Evolutionary conservation across 1,140 invertebrate genomes (phyloP), one percentile per base, ranked within the genome.

Genomic region (Xylocopa sonorina): DNA sequence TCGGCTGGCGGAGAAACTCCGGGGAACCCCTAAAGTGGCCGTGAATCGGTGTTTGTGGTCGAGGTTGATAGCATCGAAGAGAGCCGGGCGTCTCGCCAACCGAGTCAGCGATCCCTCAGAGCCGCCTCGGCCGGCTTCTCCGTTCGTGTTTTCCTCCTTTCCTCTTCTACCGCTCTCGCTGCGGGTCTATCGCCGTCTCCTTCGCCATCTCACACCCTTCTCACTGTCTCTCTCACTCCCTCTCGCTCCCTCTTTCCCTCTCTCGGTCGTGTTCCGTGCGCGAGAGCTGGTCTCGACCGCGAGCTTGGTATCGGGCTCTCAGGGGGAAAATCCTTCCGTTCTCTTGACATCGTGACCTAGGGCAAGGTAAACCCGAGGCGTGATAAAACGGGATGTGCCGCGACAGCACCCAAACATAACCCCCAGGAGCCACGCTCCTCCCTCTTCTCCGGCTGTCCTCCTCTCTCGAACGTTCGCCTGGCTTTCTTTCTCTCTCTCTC

Each of bases 41-140:
- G 87, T 90, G 83, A 86, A 90, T 90, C 89, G 88, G 89, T 89
- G 89, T 91, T 91, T 91, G 90, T 88, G 91, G 90, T 91, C 88
- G 89, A 89, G 89, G 88, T 85, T 89, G 89, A 91, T 90, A 91
- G 88, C 85, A 91, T 91, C 89, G 87, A 85, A 82, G 88, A 82
- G 88, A 81, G 83, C 41, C 75, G 90, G 90, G 90, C 89, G 88
- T 84, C 85, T 82, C 87, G 90, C 90, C 90, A 91, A 91, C 82
- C 82, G 78, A 81, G 78, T 85, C 84, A 71, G 79, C 73, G 78
- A 82, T 84, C 80, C 82, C 82, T 77, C 78, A 66, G 67, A 84
- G 78, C 75, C 72, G 38, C 57, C 58, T 71, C 72, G 69, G n/a
- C 46, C 57, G 46, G 29, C 62, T 78, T 63, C 79, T 60, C 63